A percentile compares a stretch with the other conserved stretches of the same genome.
These are phyloP conservation scores for Spermophilus dauricus DNA, from an alignment of 2,113 vertebrate genomes.

Conservation along the genomic window DNA sequence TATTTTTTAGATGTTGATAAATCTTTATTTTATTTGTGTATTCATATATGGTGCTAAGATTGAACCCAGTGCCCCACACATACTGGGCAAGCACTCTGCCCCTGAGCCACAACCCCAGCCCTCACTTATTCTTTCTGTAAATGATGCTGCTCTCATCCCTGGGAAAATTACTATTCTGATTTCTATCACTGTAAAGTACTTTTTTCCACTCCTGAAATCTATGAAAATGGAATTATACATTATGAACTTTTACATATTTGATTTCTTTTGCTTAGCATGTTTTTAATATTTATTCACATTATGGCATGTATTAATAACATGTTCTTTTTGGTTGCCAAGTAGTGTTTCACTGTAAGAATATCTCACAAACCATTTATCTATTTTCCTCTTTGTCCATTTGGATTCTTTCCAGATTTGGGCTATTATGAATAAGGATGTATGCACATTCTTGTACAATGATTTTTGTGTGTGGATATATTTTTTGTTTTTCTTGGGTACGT, in stretches of 20 bases:
- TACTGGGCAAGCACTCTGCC: too few species aligned
- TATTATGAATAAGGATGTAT: neutral
- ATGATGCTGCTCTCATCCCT: neutral
- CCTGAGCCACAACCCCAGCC: too few species aligned
- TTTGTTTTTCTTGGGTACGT: neutral
- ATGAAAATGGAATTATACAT: neutral
- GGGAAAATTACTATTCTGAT: neutral
- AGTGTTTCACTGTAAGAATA: neutral
- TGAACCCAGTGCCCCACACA: too few species aligned
- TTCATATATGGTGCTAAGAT: too few species aligned
- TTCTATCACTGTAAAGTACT: neutral
- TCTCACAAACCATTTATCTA: neutral
- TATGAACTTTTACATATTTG: neutral
- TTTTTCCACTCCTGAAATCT: neutral
- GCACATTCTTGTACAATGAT: neutral
- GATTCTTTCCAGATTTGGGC: neutral
- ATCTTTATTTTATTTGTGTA: too few species aligned
- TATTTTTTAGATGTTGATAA: too few species aligned
- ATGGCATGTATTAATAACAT: neutral
- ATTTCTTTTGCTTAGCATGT: neutral
- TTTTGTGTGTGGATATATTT: neutral
- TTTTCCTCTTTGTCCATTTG: neutral
- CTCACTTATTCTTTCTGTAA: neutral
- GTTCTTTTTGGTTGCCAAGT: neutral
- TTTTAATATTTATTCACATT: neutral